A percentile compares a stretch with the other conserved stretches of the same genome.
phyloP scores from a whole-genome alignment of 2,113 vertebrate genomes.

The Brachyistius frenatus region DNA sequence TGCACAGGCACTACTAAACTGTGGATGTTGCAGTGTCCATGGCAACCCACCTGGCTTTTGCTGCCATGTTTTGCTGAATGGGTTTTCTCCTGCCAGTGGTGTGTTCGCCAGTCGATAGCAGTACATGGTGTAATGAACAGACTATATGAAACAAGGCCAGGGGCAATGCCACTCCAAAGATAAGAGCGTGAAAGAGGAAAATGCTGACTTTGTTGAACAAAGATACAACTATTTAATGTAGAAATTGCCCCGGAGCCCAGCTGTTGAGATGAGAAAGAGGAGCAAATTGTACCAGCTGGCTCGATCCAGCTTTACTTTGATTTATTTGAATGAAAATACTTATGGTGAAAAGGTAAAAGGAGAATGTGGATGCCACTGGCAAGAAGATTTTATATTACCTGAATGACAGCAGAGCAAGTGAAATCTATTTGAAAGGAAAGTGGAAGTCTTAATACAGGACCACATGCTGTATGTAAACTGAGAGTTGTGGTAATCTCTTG shows the following conservation, averaged over 20 bases:
- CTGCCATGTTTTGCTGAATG: constrained; percentile 46
- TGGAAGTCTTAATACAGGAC: no score
- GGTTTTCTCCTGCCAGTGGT: constrained; percentile 44
- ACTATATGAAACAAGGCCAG: constrained; percentile 43
- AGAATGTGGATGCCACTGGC: constrained; percentile 11
- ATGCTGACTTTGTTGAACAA: constrained; percentile 68
- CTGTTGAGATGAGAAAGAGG: constrained; percentile 32
- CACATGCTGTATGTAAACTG: no score
- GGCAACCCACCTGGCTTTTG: constrained; percentile 63
- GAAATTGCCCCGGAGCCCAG: constrained; percentile 40
- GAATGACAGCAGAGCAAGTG: constrained; percentile 34
- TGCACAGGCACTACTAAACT: constrained; percentile 7
- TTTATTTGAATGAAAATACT: constrained; percentile 48
- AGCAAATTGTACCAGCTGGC: constrained; percentile 45
- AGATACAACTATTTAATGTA: constrained; percentile 61
- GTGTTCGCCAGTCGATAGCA: constrained; percentile 51
- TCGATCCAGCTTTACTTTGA: constrained; percentile 46
- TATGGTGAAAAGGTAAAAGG: constrained; percentile 9
- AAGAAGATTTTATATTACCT: constrained; percentile 16
- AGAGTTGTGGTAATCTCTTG: no score
- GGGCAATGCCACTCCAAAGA: constrained; percentile 47
- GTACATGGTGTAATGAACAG: constrained; percentile 53
- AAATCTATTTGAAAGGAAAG: constrained; percentile 8
- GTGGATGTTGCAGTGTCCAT: constrained; percentile 62
- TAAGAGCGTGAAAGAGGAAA: constrained; percentile 52